Base-by-base conservation (phyloP, 2,797 vertebrate species). In the Rousettus madagascariensis region DNA sequence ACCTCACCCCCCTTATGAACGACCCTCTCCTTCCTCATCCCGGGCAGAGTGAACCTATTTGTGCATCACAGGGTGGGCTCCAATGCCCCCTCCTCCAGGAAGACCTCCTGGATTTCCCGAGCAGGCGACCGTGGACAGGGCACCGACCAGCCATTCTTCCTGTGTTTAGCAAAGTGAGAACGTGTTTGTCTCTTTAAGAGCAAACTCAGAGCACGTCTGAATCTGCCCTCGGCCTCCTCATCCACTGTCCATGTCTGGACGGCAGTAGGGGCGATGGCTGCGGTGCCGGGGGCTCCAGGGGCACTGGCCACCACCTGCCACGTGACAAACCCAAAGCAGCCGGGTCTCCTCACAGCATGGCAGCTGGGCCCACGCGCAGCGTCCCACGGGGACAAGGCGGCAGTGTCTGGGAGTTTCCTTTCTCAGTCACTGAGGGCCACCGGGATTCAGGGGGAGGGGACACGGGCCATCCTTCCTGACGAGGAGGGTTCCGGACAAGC, bases 91-190 rank as follows among this genome's bases (percentile, higher is more conserved):
- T 90, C 51, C n/a, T 90, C 85, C 80, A 65, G 10, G 33, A 69
- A 77, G 86, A 20, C 19, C 53, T 17, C 51, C 33, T 15, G 63
- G 92, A 68, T 88, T 69, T 90, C 75, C 57, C 46, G n/a, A 22
- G 41, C 28, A 57, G 68, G 74, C 20, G 20, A 36, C 55, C 33
- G 7, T 2, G 30, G 49, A 38, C 57, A 53, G 68, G 57, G 24
- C 12, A 24, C 24, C 7, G 5, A 3, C 22, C 13, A 30, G 13
- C 24, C 57, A 0, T 33, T 33, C 41, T 53, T 57, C 77, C 83
- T 41, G 10, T 15, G 5, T 53, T 85, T 26, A 51, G 49, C 68
- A 46, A 55, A 75, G 13, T 8, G 51, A 77, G 10, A 33, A 7
- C 53, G 28, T 11, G 6, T 24, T 13, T 15, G 4, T 46, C 30